phyloP scores from a whole-genome alignment of 2,797 vertebrate species.

The Smutsia gigantea region DNA sequence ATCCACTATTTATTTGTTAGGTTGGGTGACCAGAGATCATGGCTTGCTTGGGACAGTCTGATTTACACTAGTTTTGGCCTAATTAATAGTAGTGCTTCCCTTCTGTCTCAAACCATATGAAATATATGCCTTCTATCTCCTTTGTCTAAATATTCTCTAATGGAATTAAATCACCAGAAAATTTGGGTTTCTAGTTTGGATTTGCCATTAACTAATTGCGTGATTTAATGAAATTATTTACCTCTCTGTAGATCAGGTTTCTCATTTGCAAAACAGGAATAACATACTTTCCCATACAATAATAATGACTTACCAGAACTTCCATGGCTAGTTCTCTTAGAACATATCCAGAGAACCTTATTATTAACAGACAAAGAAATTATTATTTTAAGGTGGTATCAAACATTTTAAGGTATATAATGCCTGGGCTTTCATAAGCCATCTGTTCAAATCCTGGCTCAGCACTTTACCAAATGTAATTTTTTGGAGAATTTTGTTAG shows the following conservation, averaged over 20 bases:
- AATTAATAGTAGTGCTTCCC: neutral
- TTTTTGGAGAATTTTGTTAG: neutral
- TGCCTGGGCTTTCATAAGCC: neutral
- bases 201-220: conserved; percentile 38
- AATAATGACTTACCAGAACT: neutral
- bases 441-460: conserved; percentile 29
- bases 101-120: conserved; percentile 9
- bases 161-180: conserved; percentile 43
- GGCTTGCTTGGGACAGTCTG: neutral
- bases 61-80: neutral
- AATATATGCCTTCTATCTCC: conserved; percentile 30
- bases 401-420: conserved; percentile 1
- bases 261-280: conserved; percentile 19
- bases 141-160: conserved; percentile 49
- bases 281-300: neutral
- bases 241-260: neutral
- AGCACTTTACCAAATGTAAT: neutral
- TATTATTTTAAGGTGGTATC: neutral
- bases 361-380: neutral
- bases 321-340: neutral
- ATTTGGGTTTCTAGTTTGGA: conserved; percentile 37
- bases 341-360: neutral
- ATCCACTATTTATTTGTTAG: neutral
- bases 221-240: conserved; percentile 58
- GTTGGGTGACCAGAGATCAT: neutral